These are phyloP conservation scores for Ectropis grisescens DNA, from an alignment of 1,140 invertebrate species.

Conservation along the genomic window DNA sequence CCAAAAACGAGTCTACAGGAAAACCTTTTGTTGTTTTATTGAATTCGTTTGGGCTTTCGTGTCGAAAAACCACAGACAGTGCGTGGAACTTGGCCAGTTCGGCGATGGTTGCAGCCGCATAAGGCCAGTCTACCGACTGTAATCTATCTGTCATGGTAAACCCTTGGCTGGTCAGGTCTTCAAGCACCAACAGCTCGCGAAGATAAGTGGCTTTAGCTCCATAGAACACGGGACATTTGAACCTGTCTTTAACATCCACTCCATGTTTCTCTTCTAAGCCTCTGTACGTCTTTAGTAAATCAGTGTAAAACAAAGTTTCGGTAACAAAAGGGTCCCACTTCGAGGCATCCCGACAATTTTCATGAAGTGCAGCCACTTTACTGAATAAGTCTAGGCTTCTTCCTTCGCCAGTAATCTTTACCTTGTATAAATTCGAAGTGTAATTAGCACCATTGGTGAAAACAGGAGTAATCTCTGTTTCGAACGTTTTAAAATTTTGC, in stretches of 20 bases:
- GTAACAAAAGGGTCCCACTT: constrained; percentile 7
- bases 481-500: no score
- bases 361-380: constrained; percentile 15
- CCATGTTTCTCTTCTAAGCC: constrained; percentile 15
- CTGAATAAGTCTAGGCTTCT: constrained; percentile 16
- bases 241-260: constrained; percentile 8
- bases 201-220: constrained; percentile 8
- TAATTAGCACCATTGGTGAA: no score
- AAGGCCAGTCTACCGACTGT: constrained; percentile 15
- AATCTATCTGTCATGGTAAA: constrained; percentile 15
- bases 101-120: constrained; percentile 10
- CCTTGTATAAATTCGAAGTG: no score
- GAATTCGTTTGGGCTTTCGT: no score
- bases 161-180: constrained; percentile 15
- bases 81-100: constrained; percentile 22
- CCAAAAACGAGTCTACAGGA: no score
- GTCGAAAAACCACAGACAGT: constrained; percentile 16
- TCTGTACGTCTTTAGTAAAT: constrained; percentile 8
- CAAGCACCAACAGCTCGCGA: constrained; percentile 20
- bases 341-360: constrained; percentile 8
- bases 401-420: no score
- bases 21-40: no score
- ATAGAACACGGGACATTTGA: constrained; percentile 16
- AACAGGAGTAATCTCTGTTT: no score
- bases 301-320: constrained; percentile 14